Evolutionary conservation across 2,113 vertebrate species (phyloP), one percentile per base, ranked within the genome.

Genomic region (Chloroceryle aenea): DNA sequence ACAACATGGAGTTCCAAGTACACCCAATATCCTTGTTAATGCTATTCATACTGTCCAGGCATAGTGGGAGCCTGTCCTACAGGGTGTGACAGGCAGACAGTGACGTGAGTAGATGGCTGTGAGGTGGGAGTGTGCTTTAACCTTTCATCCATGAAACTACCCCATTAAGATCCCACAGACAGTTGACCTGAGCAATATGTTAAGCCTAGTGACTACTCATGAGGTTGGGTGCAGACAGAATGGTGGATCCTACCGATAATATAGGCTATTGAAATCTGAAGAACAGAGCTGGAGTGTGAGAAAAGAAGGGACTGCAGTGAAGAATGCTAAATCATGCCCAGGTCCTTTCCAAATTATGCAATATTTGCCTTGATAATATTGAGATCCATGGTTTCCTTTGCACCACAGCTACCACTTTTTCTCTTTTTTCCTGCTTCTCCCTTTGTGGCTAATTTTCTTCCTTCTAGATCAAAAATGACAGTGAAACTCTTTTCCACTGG

Each of bases 91-190:
- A 53, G 32, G 14, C 5, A 10, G 42, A 52, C 47, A 81, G n/a
- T 2, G 12, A 52, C 0, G 0, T 32, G 21, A 9, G 17, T 8
- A 55, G 36, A 18, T 55, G 40, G 36, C 30, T 81, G 30, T n/a
- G 52, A 52, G 20, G 12, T 68, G 27, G 14, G 22, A 81, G 20
- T 5, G 9, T 59, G 9, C 30, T 74, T 52, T 53, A 45, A 23
- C 3, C 6, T 38, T 81, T 47, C 53, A 56, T 26, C 23, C 12
- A 7, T 3, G 3, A 26, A 72, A 8, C 10, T 29, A 56, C 5
- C 3, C 30, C 18, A 27, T 11, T 22, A 45, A 34, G 12, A 87
- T 8, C n/a, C 23, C 0, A 0, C 0, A 1, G 52, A 42, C 19
- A 73, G 30, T 27, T 0, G 0, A 8, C 9, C 50, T 42, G 10